These are phyloP conservation scores for Craniophora ligustri DNA, from an alignment of 2,888 invertebrate genomes.

Conservation along the genomic window DNA sequence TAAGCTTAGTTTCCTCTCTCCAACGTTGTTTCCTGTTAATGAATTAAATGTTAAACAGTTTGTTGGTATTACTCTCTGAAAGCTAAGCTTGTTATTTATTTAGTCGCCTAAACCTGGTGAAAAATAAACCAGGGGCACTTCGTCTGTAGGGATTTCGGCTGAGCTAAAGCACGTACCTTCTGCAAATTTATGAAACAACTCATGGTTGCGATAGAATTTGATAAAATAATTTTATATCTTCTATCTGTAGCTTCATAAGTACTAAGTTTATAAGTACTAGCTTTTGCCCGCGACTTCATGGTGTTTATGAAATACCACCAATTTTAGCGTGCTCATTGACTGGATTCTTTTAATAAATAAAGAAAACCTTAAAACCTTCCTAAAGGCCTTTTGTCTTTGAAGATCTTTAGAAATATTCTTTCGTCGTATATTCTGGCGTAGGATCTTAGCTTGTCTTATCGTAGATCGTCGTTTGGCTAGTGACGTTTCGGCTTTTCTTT, in stretches of 20 bases:
- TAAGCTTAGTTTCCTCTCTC: conserved; percentile 63
- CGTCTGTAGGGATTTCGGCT: conserved; percentile 20
- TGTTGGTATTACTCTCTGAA: conserved; percentile 46
- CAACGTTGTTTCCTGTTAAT: conserved; percentile 59
- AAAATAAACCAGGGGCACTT: conserved; percentile 42
- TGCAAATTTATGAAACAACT: conserved; percentile 46
- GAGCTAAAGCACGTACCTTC: conserved; percentile 21
- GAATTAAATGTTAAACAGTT: conserved; percentile 57
- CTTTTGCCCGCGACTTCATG: no score
- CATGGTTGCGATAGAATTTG: conserved; percentile 16
- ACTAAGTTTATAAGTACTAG: conserved; percentile 9
- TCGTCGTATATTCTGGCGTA: conserved; percentile 22
- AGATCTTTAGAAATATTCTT: conserved; percentile 53
- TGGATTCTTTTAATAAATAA: conserved; percentile 18
- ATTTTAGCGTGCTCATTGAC: conserved; percentile 14
- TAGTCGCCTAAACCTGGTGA: conserved; percentile 48
- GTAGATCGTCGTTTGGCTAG: conserved; percentile 28
- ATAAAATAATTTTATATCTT: conserved; percentile 18
- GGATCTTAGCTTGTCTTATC: conserved; percentile 32
- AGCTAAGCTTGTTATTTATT: conserved; percentile 46
- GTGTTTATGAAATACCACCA: conserved; percentile 8
- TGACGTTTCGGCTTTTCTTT: conserved; percentile 19
- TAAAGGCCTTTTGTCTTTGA: conserved; percentile 38
- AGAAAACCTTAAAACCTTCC: conserved; percentile 36
- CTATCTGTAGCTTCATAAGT: conserved; percentile 5